Evolutionary conservation across 1,140 invertebrate genomes (phyloP).

Genomic region (Monochamus saltuarius): DNA sequence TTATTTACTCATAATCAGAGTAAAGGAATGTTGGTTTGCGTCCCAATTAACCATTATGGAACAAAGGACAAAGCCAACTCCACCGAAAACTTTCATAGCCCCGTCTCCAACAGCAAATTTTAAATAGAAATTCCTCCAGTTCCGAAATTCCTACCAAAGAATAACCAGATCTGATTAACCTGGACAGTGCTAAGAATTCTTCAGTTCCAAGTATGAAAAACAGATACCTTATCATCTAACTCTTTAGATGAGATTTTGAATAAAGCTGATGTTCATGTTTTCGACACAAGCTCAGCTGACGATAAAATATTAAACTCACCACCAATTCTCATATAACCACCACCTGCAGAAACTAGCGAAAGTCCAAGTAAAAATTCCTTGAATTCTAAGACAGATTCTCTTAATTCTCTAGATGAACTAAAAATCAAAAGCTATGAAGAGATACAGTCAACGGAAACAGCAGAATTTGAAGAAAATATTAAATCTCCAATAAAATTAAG

Average conservation of each 20-base stretch:
- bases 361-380: constrained; percentile 16
- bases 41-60: constrained; percentile 14
- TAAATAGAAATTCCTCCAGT: not conserved
- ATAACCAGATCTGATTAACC: constrained; percentile 28
- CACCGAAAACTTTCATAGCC: not conserved
- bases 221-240: not conserved
- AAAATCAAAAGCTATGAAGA: no score
- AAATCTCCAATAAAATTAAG: no score
- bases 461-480: no score
- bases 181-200: constrained; percentile 29
- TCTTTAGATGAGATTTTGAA: constrained; percentile 3
- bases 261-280: not conserved
- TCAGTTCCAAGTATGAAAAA: constrained; percentile 14
- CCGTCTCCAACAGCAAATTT: not conserved
- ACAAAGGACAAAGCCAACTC: not conserved
- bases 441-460: no score
- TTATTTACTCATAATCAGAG: not conserved
- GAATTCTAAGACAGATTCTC: not conserved
- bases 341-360: not conserved
- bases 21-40: constrained; percentile 3
- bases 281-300: not conserved
- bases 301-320: constrained; percentile 1
- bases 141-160: not conserved
- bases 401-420: no score
- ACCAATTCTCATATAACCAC: not conserved